Base-by-base conservation (phyloP, 2,797 vertebrate genomes). In the Alca torda region DNA sequence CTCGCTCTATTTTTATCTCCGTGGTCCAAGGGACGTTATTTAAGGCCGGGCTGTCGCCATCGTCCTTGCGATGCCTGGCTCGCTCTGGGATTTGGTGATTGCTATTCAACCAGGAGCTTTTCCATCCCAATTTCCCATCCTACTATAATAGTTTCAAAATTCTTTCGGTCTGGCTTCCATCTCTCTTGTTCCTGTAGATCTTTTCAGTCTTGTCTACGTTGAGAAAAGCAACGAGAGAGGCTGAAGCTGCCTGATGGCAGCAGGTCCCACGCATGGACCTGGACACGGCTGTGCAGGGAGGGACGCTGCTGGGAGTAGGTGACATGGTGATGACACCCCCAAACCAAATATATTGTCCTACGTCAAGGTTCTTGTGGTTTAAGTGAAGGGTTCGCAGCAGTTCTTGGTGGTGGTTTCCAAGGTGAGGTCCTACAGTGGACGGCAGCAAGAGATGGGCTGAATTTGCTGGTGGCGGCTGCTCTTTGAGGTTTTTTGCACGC, bases 301-400 rank as follows among this genome's bases (percentile, higher is more conserved):
- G 43, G 67, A 43, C 4, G 0, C 31, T 50, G 76, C 39, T 33
- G 33, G 73, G 25, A 37, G 60, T 4, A 30, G 61, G 54, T n/a
- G 56, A n/a, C 4, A 0, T 17, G 28, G 19, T 19, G 68, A 9
- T 41, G 70, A 14, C 41, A 24, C 13, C 21, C 7, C 16, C 24
- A 30, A 20, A 2, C 26, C 28, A 6, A 18, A 12, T 10, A 17
- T 1, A 8, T 6, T 1, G 6, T 15, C 70, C 46, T n/a, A 3
- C 1, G 6, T n/a, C 15, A 24, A 25, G 53, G 57, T 28, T 59
- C 5, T 0, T 6, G 57, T 2, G 0, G 53, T 21, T 53, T 20
- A 24, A 39, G 31, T 11, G 41, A 31, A 45, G 72, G 72, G 4
- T 48, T 28, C 37, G 51, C 25, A 12, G 63, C 48, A 2, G 50